These are phyloP conservation scores for Otis tarda DNA, from an alignment of 2,113 vertebrate species.

Conservation along the genomic window DNA sequence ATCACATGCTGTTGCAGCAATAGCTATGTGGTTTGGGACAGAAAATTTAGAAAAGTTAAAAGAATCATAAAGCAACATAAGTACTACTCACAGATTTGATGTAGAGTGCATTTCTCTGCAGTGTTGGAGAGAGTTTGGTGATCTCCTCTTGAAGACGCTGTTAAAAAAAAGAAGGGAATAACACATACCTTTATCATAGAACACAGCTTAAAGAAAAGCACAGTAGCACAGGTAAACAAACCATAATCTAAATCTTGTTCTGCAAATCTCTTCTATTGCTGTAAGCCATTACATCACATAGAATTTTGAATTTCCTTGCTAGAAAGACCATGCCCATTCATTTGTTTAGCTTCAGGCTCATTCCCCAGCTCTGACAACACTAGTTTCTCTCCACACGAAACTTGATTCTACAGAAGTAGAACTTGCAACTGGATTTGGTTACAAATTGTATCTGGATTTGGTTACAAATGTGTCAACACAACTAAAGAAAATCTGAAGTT, in stretches of 20 bases:
- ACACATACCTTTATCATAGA: background rate
- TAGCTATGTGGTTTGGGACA: background rate
- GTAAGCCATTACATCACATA: background rate
- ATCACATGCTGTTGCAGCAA: background rate
- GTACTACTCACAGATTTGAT: slow-evolving; percentile 91
- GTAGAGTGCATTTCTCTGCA: slow-evolving; percentile 96
- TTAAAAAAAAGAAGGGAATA: background rate
- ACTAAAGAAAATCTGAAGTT: background rate
- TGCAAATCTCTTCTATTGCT: background rate
- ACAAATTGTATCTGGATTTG: background rate
- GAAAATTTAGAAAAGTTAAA: background rate
- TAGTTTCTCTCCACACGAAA: background rate
- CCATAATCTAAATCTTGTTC: background rate
- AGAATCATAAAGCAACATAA: background rate
- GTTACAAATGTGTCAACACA: background rate
- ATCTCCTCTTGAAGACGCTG: slow-evolving; percentile 98
- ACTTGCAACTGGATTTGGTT: background rate
- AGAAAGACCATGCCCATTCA: background rate
- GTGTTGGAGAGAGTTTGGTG: slow-evolving; percentile 92
- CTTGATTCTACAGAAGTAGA: background rate
- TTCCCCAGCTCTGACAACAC: background rate
- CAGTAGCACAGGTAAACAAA: slow-evolving; percentile 5
- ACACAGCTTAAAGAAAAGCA: background rate
- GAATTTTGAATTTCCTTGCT: background rate
- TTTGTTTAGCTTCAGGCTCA: background rate